phyloP scores from a whole-genome alignment of 2,888 invertebrate genomes.

The Dasypolia templi region DNA sequence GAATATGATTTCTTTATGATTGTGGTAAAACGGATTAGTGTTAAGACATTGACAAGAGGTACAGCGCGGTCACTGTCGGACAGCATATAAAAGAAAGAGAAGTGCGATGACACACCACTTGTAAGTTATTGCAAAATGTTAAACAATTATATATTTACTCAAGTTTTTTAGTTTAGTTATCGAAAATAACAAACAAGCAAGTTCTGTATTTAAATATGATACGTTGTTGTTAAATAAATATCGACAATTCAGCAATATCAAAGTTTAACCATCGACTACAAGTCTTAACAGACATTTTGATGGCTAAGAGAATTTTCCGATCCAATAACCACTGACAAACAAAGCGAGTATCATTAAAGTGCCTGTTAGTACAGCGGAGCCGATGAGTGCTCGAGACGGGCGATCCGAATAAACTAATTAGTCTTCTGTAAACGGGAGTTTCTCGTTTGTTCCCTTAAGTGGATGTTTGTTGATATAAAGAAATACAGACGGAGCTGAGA shows the following conservation, averaged over 20 bases:
- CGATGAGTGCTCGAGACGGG: conserved; percentile 28
- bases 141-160: no score
- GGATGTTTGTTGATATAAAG: conserved; percentile 3
- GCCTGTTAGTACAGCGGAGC: conserved; percentile 21
- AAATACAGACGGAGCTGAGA: background rate
- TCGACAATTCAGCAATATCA: background rate
- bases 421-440: conserved; percentile 31
- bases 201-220: no score
- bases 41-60: no score
- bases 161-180: no score
- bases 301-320: background rate
- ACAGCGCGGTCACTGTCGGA: no score
- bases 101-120: no score
- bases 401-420: conserved; percentile 47
- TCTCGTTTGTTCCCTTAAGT: conserved; percentile 4
- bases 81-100: no score
- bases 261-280: background rate
- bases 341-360: conserved; percentile 29
- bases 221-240: no score
- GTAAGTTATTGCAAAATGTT: no score
- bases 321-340: conserved; percentile 28
- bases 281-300: no score
- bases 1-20: background rate
- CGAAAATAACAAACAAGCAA: no score
- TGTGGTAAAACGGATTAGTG: background rate